Base-by-base conservation (phyloP, 2,113 vertebrate genomes). In the Psophia crepitans region DNA sequence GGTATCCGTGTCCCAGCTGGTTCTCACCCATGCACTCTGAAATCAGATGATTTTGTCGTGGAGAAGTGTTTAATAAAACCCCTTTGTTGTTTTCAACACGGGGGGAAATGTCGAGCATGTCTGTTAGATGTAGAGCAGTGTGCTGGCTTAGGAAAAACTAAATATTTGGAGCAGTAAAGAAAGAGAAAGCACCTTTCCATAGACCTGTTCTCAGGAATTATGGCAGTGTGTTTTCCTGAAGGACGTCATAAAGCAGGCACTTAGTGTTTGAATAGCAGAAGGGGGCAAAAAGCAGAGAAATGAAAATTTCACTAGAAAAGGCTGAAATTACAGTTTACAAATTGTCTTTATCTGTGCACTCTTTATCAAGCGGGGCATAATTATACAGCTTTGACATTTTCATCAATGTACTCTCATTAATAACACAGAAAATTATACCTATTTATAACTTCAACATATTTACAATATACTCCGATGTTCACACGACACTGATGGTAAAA, bases 331-430 rank as follows among this genome's bases (percentile, higher is more conserved):
- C n/a, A 93, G 69, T 84, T 90, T 94, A 87, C 49, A 76, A 70
- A 90, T 60, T 84, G 79, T 73, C 89, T 96, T 63, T 69, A 88
- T 69, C 57, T 89, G 54, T 15, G 68, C 63, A 58, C 41, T 79
- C 71, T 93, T 87, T 95, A 96, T 86, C 92, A 65, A 91, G 69
- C 80, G 86, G 57, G 61, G 28, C 8, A 1, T 95, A 97, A 96
- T 94, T 96, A 96, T 93, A 82, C 96, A 93, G 92, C 84, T 70
- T 66, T 98, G 93, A 96, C 91, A 97, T 97, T 97, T 97, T 94
- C 95, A 95, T 93, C 69, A 91, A 84, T 90, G 92, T 84, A 61
- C 53, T 88, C 90, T 95, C 94, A 95, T 95, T 97, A 97, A 96
- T 94, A 97, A 92, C 77, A 89, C 10, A 76, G 82, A 85, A 96